A percentile compares a stretch with the other conserved stretches of the same genome.
These are phyloP conservation scores for Pseudomyrmex dendroicus DNA, from an alignment of 1,140 invertebrate species.

Conservation along the genomic window DNA sequence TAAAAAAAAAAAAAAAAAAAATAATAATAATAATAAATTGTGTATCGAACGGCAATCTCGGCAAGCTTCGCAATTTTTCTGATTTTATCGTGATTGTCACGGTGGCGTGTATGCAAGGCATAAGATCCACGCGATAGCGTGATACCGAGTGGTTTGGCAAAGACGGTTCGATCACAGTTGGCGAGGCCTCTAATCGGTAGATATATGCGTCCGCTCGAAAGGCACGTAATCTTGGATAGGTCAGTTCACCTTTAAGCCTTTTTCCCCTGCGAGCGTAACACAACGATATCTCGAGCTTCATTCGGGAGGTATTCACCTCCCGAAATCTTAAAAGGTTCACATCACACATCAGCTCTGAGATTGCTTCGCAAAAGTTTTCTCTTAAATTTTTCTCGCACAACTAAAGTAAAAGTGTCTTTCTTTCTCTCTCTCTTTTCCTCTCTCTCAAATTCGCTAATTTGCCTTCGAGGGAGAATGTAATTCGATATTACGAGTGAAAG, in stretches of 20 bases:
- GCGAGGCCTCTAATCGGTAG: constrained; percentile 26
- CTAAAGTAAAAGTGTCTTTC: too few relatives aligned
- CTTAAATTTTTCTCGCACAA: too few relatives aligned
- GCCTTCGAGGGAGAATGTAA: neutral
- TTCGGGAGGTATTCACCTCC: neutral
- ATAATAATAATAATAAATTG: too few relatives aligned
- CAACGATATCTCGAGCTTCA: constrained; percentile 29
- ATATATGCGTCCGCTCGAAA: constrained; percentile 23
- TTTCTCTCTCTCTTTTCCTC: too few relatives aligned
- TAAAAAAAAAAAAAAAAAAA: too few relatives aligned
- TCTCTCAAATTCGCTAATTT: neutral
- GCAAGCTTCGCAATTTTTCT: neutral
- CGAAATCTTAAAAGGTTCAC: constrained; percentile 11
- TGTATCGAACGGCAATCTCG: too few relatives aligned
- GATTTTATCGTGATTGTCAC: neutral
- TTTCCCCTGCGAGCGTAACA: neutral
- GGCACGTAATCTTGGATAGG: constrained; percentile 34
- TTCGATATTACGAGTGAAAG: neutral
- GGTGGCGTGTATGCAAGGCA: neutral
- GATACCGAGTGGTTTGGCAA: constrained; percentile 17
- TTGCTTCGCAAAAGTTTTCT: neutral
- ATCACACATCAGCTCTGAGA: neutral
- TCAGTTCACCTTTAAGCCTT: constrained; percentile 22
- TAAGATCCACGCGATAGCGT: constrained; percentile 40
- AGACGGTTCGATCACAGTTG: constrained; percentile 28